These are phyloP conservation scores for Mesochorus sp. DNA, from an alignment of 2,888 invertebrate species.

Conservation along the genomic window DNA sequence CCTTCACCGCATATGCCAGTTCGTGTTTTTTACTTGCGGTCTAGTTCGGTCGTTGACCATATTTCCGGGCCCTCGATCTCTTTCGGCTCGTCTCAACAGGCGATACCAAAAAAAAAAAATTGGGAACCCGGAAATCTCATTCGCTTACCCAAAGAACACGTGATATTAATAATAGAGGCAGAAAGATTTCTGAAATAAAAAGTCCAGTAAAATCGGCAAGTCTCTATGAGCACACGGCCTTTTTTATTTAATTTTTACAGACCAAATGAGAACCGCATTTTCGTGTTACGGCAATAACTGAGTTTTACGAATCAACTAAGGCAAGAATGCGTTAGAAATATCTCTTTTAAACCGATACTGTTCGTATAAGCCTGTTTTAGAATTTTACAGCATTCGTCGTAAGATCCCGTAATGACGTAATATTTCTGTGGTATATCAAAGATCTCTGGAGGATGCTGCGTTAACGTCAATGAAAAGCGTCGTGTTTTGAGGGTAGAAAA, in stretches of 20 bases:
- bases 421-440: conserved; percentile 20
- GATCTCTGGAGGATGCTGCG: conserved; percentile 46
- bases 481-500: conserved; percentile 9
- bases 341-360: conserved; percentile 36
- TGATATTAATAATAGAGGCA: conserved; percentile 5
- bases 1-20: conserved; percentile 21
- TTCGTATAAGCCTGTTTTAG: conserved; percentile 13
- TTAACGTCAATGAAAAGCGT: conserved; percentile 44
- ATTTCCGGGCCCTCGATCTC: conserved; percentile 35
- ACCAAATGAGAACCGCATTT: not conserved
- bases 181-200: no score
- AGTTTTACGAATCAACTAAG: not conserved
- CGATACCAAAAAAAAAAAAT: no score
- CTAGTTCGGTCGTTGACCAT: conserved; percentile 21
- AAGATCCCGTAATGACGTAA: conserved; percentile 31
- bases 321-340: not conserved
- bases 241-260: not conserved
- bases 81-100: not conserved
- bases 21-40: conserved; percentile 49
- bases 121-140: not conserved
- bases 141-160: not conserved
- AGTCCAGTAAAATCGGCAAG: not conserved
- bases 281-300: not conserved
- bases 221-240: not conserved
- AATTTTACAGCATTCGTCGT: conserved; percentile 1